These are phyloP conservation scores for Diachasma alloeum DNA, from an alignment of 1,140 invertebrate species.

Conservation along the genomic window DNA sequence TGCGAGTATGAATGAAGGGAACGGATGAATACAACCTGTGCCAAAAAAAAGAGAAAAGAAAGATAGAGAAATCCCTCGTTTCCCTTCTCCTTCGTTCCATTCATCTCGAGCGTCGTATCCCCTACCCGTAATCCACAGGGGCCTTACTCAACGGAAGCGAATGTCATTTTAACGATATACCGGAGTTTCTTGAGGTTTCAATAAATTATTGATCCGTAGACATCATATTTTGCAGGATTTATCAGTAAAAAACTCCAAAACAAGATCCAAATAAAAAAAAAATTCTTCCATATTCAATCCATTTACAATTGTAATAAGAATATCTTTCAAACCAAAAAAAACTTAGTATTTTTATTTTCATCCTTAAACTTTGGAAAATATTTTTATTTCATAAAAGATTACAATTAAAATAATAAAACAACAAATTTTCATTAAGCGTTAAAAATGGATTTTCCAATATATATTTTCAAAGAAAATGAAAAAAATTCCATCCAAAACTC, in stretches of 20 bases:
- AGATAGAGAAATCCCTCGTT: constrained; percentile 2
- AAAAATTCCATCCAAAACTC: background rate
- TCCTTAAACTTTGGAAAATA: too few species aligned
- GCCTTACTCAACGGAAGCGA: constrained; percentile 11
- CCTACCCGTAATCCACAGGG: background rate
- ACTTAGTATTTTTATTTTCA: too few species aligned
- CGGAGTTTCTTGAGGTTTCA: background rate
- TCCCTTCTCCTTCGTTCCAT: background rate
- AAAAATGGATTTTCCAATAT: too few species aligned
- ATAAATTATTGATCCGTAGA: background rate
- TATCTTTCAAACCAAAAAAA: too few species aligned
- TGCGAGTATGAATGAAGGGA: constrained; percentile 43
- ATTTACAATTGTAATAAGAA: too few species aligned
- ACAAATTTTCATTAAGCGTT: too few species aligned
- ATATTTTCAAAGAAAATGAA: too few species aligned
- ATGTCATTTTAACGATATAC: constrained; percentile 4
- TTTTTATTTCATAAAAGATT: too few species aligned
- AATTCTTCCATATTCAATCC: too few species aligned
- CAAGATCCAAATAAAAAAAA: too few species aligned
- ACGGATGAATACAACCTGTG: constrained; percentile 45
- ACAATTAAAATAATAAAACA: too few species aligned
- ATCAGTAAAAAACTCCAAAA: background rate
- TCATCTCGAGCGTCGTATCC: constrained; percentile 1
- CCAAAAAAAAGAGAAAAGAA: constrained; percentile 32
- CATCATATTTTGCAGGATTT: background rate